Conservation (phyloP, 1,140 invertebrate genomes). For the Drosophila nikananu region DNA sequence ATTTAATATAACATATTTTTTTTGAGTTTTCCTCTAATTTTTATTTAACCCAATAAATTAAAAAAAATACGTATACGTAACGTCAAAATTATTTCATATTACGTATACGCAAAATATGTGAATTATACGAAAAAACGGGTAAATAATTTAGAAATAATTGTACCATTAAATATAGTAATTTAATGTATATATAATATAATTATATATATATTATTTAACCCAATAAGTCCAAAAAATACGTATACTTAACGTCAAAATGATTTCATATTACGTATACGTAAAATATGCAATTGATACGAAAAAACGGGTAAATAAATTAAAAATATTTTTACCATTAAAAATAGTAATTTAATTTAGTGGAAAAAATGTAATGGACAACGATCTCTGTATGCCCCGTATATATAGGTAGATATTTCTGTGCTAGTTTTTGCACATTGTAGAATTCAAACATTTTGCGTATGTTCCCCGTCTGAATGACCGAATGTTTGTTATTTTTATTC, state of each 20-base stretch:
- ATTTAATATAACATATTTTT: too few species aligned
- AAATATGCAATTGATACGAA: background rate
- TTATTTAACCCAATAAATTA: too few species aligned
- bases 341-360: too few species aligned
- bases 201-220: too few species aligned
- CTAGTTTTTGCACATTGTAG: conserved; percentile 69
- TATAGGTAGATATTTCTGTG: conserved; percentile 21
- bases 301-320: too few species aligned
- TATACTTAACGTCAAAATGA: background rate
- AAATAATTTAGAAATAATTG: background rate
- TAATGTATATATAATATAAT: too few species aligned
- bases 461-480: conserved; percentile 46
- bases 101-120: background rate
- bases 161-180: background rate
- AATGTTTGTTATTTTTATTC: conserved; percentile 39
- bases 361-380: background rate
- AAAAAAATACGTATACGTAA: background rate
- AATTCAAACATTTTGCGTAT: conserved; percentile 76
- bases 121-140: too few species aligned
- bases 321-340: background rate
- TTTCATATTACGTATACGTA: conserved; percentile 1
- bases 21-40: too few species aligned
- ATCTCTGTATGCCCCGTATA: conserved; percentile 6
- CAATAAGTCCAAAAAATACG: background rate
- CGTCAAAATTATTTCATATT: background rate